These are phyloP conservation scores for Polyommatus iphigenia DNA, from an alignment of 2,888 invertebrate species.

Conservation along the genomic window DNA sequence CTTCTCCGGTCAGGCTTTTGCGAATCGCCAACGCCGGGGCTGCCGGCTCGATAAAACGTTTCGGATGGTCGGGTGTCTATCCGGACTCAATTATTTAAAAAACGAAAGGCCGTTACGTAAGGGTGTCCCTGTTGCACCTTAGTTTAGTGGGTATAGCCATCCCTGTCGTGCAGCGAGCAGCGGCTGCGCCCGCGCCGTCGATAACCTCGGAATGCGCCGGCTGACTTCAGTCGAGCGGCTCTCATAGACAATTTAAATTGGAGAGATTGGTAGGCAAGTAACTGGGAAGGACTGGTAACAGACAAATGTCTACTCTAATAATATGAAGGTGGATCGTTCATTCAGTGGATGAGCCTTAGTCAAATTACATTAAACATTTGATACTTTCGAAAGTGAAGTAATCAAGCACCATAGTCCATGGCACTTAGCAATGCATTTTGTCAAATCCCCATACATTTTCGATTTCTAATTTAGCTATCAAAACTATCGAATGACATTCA, in stretches of 20 bases:
- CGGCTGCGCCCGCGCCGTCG: constrained; percentile 69
- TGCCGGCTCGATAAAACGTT: constrained; percentile 72
- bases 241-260: constrained; percentile 79
- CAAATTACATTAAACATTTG: not conserved
- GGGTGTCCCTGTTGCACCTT: constrained; percentile 59
- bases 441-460: too few relatives aligned
- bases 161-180: constrained; percentile 52
- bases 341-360: constrained; percentile 34
- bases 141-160: constrained; percentile 54
- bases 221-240: constrained; percentile 75
- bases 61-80: constrained; percentile 72
- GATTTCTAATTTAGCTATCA: not conserved
- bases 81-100: constrained; percentile 77
- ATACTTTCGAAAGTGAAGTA: too few relatives aligned
- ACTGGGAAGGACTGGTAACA: constrained; percentile 61
- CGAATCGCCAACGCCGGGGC: constrained; percentile 59
- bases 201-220: constrained; percentile 77
- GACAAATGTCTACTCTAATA: constrained; percentile 50
- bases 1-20: constrained; percentile 44
- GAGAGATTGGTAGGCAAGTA: constrained; percentile 72
- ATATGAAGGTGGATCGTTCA: constrained; percentile 44
- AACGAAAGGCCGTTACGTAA: constrained; percentile 64
- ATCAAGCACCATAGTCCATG: too few relatives aligned
- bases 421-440: not conserved
- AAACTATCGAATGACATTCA: not conserved